Conservation (phyloP, 2,888 invertebrate genomes). For the Tachina lurida region DNA sequence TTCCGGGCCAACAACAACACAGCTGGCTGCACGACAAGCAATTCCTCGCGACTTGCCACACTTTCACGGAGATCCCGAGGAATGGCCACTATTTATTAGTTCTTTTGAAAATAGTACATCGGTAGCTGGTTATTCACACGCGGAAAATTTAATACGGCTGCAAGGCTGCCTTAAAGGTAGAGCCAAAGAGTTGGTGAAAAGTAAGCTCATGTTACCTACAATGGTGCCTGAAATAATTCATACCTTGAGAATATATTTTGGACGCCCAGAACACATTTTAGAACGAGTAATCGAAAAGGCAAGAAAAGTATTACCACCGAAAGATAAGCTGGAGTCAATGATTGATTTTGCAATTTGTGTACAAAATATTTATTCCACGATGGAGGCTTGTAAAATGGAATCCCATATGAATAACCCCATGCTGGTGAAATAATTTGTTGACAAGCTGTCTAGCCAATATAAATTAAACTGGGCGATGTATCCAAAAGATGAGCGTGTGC, state of each 20-base stretch:
- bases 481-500: constrained; percentile 14
- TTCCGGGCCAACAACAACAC: constrained; percentile 2
- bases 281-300: constrained; percentile 17
- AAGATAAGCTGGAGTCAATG: constrained; percentile 39
- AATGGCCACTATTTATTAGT: constrained; percentile 36
- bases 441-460: background rate
- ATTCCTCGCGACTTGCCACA: constrained; percentile 19
- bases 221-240: too few relatives aligned
- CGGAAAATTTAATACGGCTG: constrained; percentile 55
- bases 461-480: constrained; percentile 50
- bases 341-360: constrained; percentile 53
- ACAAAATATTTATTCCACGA: constrained; percentile 37
- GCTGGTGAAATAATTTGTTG: constrained; percentile 36
- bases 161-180: constrained; percentile 55
- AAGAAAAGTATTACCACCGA: constrained; percentile 23
- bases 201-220: constrained; percentile 17
- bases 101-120: constrained; percentile 10
- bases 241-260: constrained; percentile 5
- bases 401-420: constrained; percentile 27
- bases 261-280: constrained; percentile 52
- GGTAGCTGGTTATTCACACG: constrained; percentile 48
- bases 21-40: constrained; percentile 27
- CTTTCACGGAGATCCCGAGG: constrained; percentile 34
- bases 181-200: constrained; percentile 42
- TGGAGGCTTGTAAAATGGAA: constrained; percentile 38